These are phyloP conservation scores for Rhinoraja longicauda DNA, from an alignment of 2,797 vertebrate species.

Conservation along the genomic window DNA sequence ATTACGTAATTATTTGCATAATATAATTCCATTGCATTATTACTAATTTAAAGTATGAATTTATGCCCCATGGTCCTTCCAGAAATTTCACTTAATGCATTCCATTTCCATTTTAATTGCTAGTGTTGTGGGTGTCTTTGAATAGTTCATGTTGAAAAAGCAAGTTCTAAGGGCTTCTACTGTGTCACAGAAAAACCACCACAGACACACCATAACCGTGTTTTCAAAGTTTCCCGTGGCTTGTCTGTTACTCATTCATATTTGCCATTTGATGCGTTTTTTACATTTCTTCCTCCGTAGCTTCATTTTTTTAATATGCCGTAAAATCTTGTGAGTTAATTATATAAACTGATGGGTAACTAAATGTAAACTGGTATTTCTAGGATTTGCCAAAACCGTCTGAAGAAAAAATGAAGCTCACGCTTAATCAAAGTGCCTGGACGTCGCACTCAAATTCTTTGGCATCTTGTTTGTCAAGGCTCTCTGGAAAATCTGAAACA, in stretches of 20 bases:
- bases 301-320: neutral
- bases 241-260: neutral
- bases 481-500: slow-evolving; percentile 90
- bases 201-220: neutral
- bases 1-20: too few relatives aligned
- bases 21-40: neutral
- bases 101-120: neutral
- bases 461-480: slow-evolving; percentile 76
- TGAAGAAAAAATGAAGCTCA: slow-evolving; percentile 89
- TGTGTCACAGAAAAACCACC: neutral
- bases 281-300: neutral
- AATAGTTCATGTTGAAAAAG: neutral
- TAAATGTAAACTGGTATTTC: slow-evolving; percentile 25
- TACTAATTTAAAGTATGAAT: neutral
- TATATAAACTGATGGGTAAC: neutral
- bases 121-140: neutral
- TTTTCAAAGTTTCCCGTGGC: neutral
- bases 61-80: neutral
- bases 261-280: neutral
- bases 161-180: neutral
- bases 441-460: slow-evolving; percentile 90
- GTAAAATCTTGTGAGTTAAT: neutral
- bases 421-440: slow-evolving; percentile 97
- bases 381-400: slow-evolving; percentile 85
- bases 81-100: neutral